A percentile compares a stretch with the other conserved stretches of the same genome.
Evolutionary conservation across 2,113 vertebrate species (phyloP).

Genomic region (Nothobranchius kuhntae): DNA sequence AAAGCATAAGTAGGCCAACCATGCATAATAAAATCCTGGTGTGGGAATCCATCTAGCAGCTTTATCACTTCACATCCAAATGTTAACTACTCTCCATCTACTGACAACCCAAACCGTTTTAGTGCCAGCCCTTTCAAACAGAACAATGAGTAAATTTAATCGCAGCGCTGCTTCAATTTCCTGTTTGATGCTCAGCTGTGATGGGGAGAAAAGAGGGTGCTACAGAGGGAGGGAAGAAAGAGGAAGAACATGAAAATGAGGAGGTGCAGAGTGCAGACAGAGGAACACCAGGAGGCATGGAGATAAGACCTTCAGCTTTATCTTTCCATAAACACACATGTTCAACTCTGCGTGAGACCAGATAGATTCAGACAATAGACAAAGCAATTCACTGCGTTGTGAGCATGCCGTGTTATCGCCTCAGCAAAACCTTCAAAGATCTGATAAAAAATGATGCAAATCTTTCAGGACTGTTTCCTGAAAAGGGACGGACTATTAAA

Average conservation of each 20-base stretch:
- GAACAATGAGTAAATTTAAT: slow-evolving; percentile 43
- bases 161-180: slow-evolving; percentile 23
- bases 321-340: slow-evolving; percentile 45
- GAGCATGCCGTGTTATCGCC: slow-evolving; percentile 47
- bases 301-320: slow-evolving; percentile 59
- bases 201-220: slow-evolving; percentile 12
- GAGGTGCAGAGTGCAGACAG: slow-evolving; percentile 26
- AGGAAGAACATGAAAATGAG: slow-evolving; percentile 21
- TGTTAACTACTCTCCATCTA: slow-evolving; percentile 29
- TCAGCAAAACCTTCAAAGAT: slow-evolving; percentile 23
- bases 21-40: slow-evolving; percentile 51
- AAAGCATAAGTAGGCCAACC: slow-evolving; percentile 48
- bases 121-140: slow-evolving; percentile 21
- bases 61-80: slow-evolving; percentile 42
- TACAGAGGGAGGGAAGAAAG: slow-evolving; percentile 1
- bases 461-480: slow-evolving; percentile 54
- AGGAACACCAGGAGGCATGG: slow-evolving; percentile 20
- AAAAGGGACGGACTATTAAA: slow-evolving; percentile 26
- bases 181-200: slow-evolving; percentile 30
- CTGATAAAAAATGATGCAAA: slow-evolving; percentile 30
- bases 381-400: slow-evolving; percentile 22
- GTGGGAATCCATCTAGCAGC: slow-evolving; percentile 45
- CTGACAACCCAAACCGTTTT: slow-evolving; percentile 38
- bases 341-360: slow-evolving; percentile 32
- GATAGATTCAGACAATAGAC: slow-evolving; percentile 44